Percentiles rank a stretch among this genome's conserved stretches.
Evolutionary conservation across 2,797 vertebrate species (phyloP).

Genomic region (Choloepus didactylus): DNA sequence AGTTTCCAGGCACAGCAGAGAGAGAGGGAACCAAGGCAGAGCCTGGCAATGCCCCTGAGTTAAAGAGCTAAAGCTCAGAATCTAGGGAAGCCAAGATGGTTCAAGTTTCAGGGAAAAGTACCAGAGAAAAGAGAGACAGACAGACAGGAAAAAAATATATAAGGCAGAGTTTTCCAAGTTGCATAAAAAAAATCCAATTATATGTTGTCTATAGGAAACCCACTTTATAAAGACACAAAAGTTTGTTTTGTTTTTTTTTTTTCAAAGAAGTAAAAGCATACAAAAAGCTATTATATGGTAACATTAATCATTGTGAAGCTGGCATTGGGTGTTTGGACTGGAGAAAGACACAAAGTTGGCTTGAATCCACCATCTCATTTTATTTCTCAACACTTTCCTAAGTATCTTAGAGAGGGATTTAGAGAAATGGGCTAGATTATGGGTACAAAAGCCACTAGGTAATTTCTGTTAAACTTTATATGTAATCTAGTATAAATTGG

Average conservation of each 20-base stretch:
- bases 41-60: neutral
- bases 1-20: neutral
- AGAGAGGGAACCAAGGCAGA: neutral
- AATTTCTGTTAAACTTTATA: neutral
- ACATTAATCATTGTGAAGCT: neutral
- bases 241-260: no score
- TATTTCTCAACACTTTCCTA: neutral
- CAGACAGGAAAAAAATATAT: neutral
- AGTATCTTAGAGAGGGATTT: neutral
- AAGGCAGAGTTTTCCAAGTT: neutral
- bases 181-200: neutral
- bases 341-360: neutral
- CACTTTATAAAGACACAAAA: neutral
- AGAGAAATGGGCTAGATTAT: neutral
- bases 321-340: no score
- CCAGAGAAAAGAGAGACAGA: neutral
- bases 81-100: neutral
- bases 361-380: neutral
- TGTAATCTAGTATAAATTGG: neutral
- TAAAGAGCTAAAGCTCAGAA: neutral
- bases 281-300: neutral
- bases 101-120: neutral
- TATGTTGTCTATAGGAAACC: neutral
- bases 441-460: neutral
- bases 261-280: neutral